A percentile compares a stretch with the other conserved stretches of the same genome.
Evolutionary conservation across 2,113 vertebrate species (phyloP).

Genomic region (Spea bombifrons): DNA sequence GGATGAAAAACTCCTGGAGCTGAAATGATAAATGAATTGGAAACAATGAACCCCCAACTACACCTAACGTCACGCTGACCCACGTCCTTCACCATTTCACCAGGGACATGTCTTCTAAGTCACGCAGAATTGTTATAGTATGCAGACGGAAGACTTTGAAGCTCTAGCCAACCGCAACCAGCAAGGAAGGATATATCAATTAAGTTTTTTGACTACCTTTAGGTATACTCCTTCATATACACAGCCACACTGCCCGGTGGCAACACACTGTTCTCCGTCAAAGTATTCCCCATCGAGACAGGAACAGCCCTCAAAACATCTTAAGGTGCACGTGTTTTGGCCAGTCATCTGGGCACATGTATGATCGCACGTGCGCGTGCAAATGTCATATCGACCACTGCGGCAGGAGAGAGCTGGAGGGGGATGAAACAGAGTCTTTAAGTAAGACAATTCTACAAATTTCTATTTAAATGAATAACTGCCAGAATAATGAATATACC

Average conservation of each 20-base stretch:
- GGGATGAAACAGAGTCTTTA: not conserved
- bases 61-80: no score
- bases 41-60: not conserved
- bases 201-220: not conserved
- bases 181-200: no score
- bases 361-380: constrained; percentile 55
- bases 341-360: constrained; percentile 52
- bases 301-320: constrained; percentile 66
- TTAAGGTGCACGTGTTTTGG: constrained; percentile 24
- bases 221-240: constrained; percentile 54
- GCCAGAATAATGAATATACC: no score
- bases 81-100: no score
- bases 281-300: constrained; percentile 60
- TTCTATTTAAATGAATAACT: no score
- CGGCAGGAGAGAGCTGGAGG: constrained; percentile 61
- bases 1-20: constrained; percentile 51
- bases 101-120: no score
- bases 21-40: constrained; percentile 21
- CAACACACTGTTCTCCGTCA: constrained; percentile 59
- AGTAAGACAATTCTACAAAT: no score
- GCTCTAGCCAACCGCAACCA: no score
- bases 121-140: no score
- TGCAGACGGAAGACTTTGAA: no score
- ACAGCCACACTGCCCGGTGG: constrained; percentile 60
- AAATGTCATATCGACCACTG: constrained; percentile 62